A percentile compares a stretch with the other conserved stretches of the same genome.
Evolutionary conservation across 2,888 invertebrate genomes (phyloP).

Genomic region (Adelphocoris suturalis): DNA sequence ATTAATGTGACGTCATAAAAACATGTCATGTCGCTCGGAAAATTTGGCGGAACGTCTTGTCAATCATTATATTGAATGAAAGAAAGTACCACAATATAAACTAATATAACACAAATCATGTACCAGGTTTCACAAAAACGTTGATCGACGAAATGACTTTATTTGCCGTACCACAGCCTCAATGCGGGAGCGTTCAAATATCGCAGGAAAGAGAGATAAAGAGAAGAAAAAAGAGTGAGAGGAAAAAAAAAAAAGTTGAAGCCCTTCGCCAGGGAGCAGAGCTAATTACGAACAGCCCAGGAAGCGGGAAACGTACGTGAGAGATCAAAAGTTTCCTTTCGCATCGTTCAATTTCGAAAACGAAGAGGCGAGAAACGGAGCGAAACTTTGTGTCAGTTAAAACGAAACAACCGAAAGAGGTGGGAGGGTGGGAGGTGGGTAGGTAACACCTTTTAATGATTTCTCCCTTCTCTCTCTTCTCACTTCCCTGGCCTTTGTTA

Average conservation of each 20-base stretch:
- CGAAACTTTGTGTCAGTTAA: constrained; percentile 24
- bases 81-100: no score
- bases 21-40: no score
- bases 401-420: constrained; percentile 27
- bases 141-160: no score
- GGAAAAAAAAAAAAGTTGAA: neutral
- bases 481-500: neutral
- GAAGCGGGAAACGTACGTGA: constrained; percentile 30
- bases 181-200: no score
- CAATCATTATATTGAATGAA: no score
- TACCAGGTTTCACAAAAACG: no score
- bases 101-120: no score
- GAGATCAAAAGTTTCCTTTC: constrained; percentile 41
- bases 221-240: no score
- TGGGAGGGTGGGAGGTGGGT: neutral
- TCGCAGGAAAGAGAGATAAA: neutral
- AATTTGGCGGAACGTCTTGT: no score
- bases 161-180: no score
- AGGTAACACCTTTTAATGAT: constrained; percentile 51
- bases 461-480: neutral
- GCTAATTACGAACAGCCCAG: constrained; percentile 32
- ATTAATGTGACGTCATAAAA: no score
- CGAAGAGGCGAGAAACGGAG: constrained; percentile 5
- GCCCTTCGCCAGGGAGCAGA: neutral
- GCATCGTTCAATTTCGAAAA: neutral